Conservation (phyloP, 2,888 invertebrate genomes). For the Lithophane ornitopus region DNA sequence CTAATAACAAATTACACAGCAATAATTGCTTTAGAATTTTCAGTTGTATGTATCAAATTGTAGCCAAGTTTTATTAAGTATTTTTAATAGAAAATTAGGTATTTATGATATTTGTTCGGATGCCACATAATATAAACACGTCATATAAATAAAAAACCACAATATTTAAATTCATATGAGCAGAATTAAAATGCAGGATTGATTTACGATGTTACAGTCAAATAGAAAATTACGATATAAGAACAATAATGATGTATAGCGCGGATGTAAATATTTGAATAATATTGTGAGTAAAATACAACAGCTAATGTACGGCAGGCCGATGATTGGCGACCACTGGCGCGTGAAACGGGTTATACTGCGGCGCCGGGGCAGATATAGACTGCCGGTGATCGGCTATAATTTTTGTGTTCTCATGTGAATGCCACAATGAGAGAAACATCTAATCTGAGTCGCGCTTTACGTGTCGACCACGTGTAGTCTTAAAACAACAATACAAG, state of each 20-base stretch:
- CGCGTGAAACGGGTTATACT: conserved; percentile 90
- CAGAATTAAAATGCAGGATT: conserved; percentile 13
- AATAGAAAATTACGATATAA: conserved; percentile 29
- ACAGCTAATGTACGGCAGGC: conserved; percentile 66
- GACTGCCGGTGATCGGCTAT: conserved; percentile 90
- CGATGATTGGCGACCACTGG: conserved; percentile 85
- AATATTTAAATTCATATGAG: neutral
- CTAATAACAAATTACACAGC: neutral
- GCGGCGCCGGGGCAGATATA: conserved; percentile 85
- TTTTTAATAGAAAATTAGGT: neutral
- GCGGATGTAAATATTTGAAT: conserved; percentile 60
- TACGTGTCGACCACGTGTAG: conserved; percentile 65
- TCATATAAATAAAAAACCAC: neutral
- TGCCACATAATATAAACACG: neutral
- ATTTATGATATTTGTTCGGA: neutral
- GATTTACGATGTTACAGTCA: conserved; percentile 31
- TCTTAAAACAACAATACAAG: conserved; percentile 68
- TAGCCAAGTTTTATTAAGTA: too few species aligned
- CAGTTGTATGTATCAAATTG: neutral
- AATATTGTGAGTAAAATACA: conserved; percentile 44
- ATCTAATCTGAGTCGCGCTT: conserved; percentile 72
- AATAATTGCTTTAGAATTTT: neutral
- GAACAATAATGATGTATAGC: conserved; percentile 29
- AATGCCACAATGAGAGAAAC: conserved; percentile 84
- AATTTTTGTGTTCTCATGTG: conserved; percentile 87